Conservation (phyloP, 2,113 vertebrate species). For the Misgurnus mizolepis region DNA sequence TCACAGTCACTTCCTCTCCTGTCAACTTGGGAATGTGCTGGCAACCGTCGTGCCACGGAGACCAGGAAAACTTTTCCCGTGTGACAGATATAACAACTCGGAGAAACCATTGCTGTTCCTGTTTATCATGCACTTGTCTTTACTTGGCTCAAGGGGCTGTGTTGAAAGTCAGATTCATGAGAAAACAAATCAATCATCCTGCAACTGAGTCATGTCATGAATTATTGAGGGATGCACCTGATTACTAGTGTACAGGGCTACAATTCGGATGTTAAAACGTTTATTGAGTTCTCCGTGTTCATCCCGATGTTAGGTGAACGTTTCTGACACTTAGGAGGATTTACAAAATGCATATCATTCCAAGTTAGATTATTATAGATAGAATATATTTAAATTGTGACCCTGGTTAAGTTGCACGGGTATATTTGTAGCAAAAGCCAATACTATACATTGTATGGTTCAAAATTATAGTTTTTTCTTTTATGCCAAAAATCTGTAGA, state of each 20-base stretch:
- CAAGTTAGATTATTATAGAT: too few relatives aligned
- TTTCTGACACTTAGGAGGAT: too few relatives aligned
- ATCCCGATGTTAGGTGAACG: too few relatives aligned
- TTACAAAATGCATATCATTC: too few relatives aligned
- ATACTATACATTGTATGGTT: too few relatives aligned
- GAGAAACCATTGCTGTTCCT: slow-evolving; percentile 63
- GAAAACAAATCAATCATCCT: slow-evolving; percentile 54
- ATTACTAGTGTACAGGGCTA: neutral
- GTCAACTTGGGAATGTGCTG: slow-evolving; percentile 78
- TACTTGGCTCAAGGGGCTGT: slow-evolving; percentile 22
- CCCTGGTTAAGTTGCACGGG: too few relatives aligned
- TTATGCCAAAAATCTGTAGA: too few relatives aligned
- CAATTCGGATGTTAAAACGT: slow-evolving; percentile 6
- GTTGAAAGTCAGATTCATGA: slow-evolving; percentile 30
- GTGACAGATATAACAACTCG: slow-evolving; percentile 68
- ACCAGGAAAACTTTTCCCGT: slow-evolving; percentile 40
- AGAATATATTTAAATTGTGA: too few relatives aligned
- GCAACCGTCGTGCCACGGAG: slow-evolving; percentile 62
- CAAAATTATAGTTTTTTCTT: too few relatives aligned
- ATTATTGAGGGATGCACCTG: slow-evolving; percentile 4
- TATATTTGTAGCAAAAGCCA: too few relatives aligned
- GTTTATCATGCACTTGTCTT: slow-evolving; percentile 51
- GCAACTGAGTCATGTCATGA: slow-evolving; percentile 20
- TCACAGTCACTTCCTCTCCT: slow-evolving; percentile 78
- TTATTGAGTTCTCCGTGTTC: neutral